Base-by-base conservation (phyloP, 2,888 invertebrate species). In the Nemapogon koenigi region DNA sequence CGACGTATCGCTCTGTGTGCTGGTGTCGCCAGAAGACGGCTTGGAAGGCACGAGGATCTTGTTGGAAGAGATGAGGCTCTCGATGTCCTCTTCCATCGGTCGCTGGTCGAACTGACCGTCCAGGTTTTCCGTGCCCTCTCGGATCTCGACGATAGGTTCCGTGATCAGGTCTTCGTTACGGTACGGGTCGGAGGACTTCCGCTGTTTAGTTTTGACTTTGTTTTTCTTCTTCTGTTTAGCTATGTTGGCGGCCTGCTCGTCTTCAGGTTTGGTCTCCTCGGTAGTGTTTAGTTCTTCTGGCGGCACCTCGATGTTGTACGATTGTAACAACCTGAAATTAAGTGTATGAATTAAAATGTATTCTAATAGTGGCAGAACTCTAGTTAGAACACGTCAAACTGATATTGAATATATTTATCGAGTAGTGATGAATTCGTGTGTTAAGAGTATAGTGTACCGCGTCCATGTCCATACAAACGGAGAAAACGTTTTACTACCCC, bases 251-350 rank as follows among this genome's bases (percentile, higher is more conserved):
- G 52, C 51, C 37, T 55, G 57, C 4, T 72, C 69, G 18, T 65
- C 67, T 8, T 56, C 48, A 18, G 50, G 48, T 0, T 46, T 47
- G 0, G 49, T 43, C 2, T 82, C 82, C 39, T 81, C 79, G 1
- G 70, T 66, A 10, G 66, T 64, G n/a, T 57, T 55, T 8, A 81
- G 81, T 1, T 79, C 73, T 41, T 81, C 81, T 1, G 84, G 86
- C 45, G 84, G 82, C 7, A 83, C 70, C 50, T 85, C 84, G 39
- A 90, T 81, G 52, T 90, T 87, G 64, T 89, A 85, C 49, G 86
- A 85, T 64, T 86, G 85, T n/a, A 91, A 73, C 48, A 91, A 79
- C 57, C 91, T 91, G 65, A 1, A 63, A 56, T 27, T 15, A 14
- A 31, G n/a, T n/a, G n/a, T n/a, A n/a, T n/a, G n/a, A n/a, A n/a